These are phyloP conservation scores for Helicolenus hilgendorfi DNA, from an alignment of 2,797 vertebrate genomes.

Conservation along the genomic window DNA sequence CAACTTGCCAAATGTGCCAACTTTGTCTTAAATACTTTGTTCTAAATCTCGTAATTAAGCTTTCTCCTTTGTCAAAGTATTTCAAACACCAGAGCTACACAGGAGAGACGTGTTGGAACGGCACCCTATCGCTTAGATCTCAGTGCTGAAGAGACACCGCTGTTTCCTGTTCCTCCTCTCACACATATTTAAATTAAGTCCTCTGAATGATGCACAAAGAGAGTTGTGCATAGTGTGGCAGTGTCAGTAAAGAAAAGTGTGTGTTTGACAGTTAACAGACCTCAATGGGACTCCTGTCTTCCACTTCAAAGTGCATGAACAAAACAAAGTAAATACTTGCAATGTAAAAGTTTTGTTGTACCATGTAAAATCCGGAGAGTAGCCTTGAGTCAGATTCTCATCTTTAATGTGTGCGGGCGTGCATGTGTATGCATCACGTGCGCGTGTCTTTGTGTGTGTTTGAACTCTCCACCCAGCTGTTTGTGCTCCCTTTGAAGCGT, in stretches of 20 bases:
- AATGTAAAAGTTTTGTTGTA: constrained; percentile 38
- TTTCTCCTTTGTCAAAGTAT: neutral
- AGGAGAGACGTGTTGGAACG: neutral
- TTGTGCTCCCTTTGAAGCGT: constrained; percentile 76
- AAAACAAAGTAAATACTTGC: constrained; percentile 20
- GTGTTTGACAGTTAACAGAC: constrained; percentile 19
- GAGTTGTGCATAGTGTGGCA: neutral
- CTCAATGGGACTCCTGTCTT: constrained; percentile 7
- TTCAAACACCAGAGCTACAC: neutral
- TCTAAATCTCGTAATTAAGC: neutral
- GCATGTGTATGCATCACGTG: neutral
- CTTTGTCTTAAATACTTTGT: constrained; percentile 1
- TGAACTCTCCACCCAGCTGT: constrained; percentile 66
- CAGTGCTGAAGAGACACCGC: neutral
- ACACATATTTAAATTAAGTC: constrained; percentile 6
- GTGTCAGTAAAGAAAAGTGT: neutral
- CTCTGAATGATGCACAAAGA: neutral
- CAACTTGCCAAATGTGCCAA: neutral
- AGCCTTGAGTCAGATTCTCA: constrained; percentile 13
- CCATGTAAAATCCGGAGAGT: neutral
- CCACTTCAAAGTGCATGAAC: constrained; percentile 23
- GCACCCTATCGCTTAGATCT: neutral
- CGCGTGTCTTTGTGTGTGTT: constrained; percentile 21
- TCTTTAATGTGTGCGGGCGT: constrained; percentile 16
- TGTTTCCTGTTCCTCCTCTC: constrained; percentile 46